These are phyloP conservation scores for Psilanteris sp. DNA, from an alignment of 1,140 invertebrate species.

Conservation along the genomic window DNA sequence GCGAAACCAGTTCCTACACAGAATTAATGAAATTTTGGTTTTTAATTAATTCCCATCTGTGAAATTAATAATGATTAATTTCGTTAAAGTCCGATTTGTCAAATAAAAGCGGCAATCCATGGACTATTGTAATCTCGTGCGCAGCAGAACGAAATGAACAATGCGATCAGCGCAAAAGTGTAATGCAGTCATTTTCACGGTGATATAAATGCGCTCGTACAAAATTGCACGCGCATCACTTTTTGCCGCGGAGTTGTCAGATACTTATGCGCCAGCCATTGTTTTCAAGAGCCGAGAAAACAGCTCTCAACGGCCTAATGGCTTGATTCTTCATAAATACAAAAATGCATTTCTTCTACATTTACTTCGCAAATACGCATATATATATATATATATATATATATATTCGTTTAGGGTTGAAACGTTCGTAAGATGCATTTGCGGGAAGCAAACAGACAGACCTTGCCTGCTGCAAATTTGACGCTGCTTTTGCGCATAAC, in stretches of 20 bases:
- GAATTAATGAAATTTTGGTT: no score
- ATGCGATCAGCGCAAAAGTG: constrained; percentile 24
- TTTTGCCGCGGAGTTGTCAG: constrained; percentile 47
- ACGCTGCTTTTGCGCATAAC: constrained; percentile 1
- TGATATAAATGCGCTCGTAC: constrained; percentile 28
- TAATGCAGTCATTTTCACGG: constrained; percentile 52
- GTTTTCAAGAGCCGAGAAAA: constrained; percentile 54
- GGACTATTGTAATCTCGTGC: constrained; percentile 4
- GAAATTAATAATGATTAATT: no score
- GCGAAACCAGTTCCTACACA: no score
- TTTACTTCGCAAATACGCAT: constrained; percentile 26
- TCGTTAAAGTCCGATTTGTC: no score
- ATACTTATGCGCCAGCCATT: constrained; percentile 44
- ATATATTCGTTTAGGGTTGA: no score
- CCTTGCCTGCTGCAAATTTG: constrained; percentile 10
- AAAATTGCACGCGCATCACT: constrained; percentile 52
- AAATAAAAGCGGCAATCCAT: not conserved
- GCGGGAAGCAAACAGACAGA: no score
- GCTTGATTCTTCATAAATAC: constrained; percentile 48
- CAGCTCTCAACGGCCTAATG: constrained; percentile 42
- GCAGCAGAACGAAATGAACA: constrained; percentile 28
- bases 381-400: no score
- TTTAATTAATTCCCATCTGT: no score
- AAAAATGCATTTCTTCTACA: constrained; percentile 24
- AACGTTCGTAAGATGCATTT: no score